Evolutionary conservation across 2,113 vertebrate genomes (phyloP).

Genomic region (Myrmecophaga tridactyla): DNA sequence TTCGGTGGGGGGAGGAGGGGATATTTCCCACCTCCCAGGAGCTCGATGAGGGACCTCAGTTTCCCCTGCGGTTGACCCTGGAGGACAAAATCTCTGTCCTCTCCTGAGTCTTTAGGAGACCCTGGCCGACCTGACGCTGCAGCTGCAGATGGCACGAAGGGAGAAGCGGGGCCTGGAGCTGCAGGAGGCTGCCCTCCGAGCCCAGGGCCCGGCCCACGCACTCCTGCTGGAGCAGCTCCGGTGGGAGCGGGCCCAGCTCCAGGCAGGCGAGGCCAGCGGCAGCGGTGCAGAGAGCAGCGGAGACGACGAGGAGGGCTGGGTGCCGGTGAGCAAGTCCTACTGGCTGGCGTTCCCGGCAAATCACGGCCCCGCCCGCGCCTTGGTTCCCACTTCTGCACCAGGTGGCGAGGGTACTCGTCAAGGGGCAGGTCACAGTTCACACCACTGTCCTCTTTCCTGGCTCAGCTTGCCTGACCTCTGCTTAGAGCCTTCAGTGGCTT

Average conservation of each 20-base stretch:
- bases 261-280: background rate
- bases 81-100: background rate
- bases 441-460: background rate
- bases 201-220: slow-evolving; percentile 81
- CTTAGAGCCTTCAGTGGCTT: background rate
- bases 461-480: background rate
- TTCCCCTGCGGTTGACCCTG: background rate
- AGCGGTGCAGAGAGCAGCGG: slow-evolving; percentile 44
- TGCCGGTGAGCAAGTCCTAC: background rate
- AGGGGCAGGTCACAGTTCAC: no score
- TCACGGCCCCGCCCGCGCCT: background rate
- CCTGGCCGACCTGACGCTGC: slow-evolving; percentile 86
- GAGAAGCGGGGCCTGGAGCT: slow-evolving; percentile 88
- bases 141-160: slow-evolving; percentile 85
- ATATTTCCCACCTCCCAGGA: background rate
- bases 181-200: slow-evolving; percentile 82
- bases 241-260: slow-evolving; percentile 72
- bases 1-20: background rate
- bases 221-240: slow-evolving; percentile 85
- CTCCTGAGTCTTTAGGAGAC: slow-evolving; percentile 83
- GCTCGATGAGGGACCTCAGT: background rate
- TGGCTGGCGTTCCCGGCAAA: background rate
- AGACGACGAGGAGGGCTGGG: background rate
- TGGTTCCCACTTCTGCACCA: background rate
- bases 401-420: background rate